Percentiles rank a stretch among this genome's conserved stretches.
Conservation (phyloP, 2,797 vertebrate species). For the Petrocephalus sullivani region DNA sequence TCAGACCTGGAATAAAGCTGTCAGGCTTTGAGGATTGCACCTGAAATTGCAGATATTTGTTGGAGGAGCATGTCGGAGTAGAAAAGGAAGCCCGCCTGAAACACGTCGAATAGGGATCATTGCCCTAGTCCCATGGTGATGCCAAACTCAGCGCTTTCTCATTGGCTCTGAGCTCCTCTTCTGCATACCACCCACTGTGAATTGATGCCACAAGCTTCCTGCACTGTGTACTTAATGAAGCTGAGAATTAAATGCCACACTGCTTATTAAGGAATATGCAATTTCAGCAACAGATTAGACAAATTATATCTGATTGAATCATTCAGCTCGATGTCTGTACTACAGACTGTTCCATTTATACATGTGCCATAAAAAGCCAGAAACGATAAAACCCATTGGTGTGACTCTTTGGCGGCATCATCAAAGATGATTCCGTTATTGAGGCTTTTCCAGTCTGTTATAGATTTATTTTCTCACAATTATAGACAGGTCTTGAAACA, state of each 20-base stretch:
- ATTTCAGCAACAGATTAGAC: neutral
- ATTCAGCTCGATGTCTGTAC: neutral
- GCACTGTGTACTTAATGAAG: neutral
- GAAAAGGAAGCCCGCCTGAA: neutral
- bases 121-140: neutral
- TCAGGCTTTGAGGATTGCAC: neutral
- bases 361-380: neutral
- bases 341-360: neutral
- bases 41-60: slow-evolving; percentile 11
- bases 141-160: neutral
- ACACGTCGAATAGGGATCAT: neutral
- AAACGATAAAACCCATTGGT: neutral
- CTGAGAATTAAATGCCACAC: slow-evolving; percentile 5
- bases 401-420: neutral
- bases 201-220: neutral
- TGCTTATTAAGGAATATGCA: neutral
- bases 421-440: neutral
- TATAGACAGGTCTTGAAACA: neutral
- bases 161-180: neutral
- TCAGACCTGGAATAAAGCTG: neutral
- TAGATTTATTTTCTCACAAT: neutral
- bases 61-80: neutral
- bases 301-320: neutral
- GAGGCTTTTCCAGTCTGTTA: neutral
- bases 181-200: neutral